Conservation (phyloP, 1,140 invertebrate species). For the Tachypleus tridentatus region DNA sequence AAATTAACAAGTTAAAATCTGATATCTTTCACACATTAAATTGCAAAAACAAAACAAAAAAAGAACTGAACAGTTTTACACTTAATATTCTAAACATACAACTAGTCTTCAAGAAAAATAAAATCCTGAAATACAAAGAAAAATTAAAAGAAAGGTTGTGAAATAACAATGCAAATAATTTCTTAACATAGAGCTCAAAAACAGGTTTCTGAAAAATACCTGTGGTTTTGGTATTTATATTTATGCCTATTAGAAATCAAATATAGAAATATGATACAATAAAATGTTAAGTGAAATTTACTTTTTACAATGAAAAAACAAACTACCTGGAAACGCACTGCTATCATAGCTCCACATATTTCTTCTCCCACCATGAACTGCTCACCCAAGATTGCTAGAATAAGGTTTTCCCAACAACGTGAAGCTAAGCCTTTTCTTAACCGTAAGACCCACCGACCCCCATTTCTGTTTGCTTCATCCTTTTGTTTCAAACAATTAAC, state of each 20-base stretch:
- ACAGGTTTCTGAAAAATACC: no score
- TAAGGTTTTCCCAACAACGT: slow-evolving; percentile 95
- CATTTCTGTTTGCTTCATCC: slow-evolving; percentile 86
- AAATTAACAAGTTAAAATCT: no score
- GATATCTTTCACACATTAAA: no score
- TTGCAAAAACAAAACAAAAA: no score
- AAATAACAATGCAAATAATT: no score
- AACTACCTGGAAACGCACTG: slow-evolving; percentile 73
- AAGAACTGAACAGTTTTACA: no score
- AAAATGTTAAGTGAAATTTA: neutral
- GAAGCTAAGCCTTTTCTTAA: slow-evolving; percentile 88
- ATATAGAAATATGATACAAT: neutral
- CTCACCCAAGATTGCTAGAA: slow-evolving; percentile 91
- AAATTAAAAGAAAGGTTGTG: no score
- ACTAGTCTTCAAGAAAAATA: no score
- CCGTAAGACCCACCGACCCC: slow-evolving; percentile 94
- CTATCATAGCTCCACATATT: slow-evolving; percentile 95
- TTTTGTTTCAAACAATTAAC: slow-evolving; percentile 30
- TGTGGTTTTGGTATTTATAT: no score
- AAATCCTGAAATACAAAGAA: no score
- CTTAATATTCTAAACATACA: no score
- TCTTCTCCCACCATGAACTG: slow-evolving; percentile 99
- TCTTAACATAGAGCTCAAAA: no score
- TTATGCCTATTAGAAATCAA: neutral
- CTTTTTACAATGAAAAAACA: neutral